Evolutionary conservation across 23 tunicate species (phyloP).

Genomic region (Corella eumyota): DNA sequence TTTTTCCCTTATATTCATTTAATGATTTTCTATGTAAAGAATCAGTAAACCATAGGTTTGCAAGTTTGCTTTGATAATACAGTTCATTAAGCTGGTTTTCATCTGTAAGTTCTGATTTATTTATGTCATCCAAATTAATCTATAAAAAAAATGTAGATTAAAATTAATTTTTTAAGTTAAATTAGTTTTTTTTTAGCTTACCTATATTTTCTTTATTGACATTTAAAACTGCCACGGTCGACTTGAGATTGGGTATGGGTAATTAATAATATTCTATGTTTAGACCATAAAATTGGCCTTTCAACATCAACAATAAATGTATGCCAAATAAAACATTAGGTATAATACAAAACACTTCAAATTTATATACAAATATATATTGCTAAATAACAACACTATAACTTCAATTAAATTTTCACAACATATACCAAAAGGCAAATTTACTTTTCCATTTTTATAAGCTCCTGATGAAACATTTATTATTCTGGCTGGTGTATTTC

Average conservation of each 20-base stretch:
- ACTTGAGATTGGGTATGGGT: no score
- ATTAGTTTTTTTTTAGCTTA: not conserved
- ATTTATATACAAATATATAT: no score
- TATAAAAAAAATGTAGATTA: conserved; percentile 3
- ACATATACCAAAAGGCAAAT: not conserved
- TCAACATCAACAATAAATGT: no score
- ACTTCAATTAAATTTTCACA: conserved; percentile 1
- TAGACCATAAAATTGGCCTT: no score
- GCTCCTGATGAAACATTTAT: conserved; percentile 68
- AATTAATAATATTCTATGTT: no score
- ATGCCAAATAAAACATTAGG: no score
- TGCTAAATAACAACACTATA: no score
- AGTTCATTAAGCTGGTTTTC: conserved; percentile 47
- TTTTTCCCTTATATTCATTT: not conserved
- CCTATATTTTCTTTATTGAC: not conserved
- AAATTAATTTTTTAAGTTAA: not conserved
- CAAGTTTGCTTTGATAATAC: conserved; percentile 92
- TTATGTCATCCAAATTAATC: conserved; percentile 63
- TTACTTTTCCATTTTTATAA: conserved; percentile 40
- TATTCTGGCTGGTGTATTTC: conserved; percentile 40
- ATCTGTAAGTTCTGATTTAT: conserved; percentile 36
- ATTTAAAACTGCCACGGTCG: not conserved
- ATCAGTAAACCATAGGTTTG: conserved; percentile 67
- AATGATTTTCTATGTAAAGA: conserved; percentile 12
- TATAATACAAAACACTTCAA: no score